phyloP scores from a whole-genome alignment of 2,113 vertebrate species.

The Bufo bufo region DNA sequence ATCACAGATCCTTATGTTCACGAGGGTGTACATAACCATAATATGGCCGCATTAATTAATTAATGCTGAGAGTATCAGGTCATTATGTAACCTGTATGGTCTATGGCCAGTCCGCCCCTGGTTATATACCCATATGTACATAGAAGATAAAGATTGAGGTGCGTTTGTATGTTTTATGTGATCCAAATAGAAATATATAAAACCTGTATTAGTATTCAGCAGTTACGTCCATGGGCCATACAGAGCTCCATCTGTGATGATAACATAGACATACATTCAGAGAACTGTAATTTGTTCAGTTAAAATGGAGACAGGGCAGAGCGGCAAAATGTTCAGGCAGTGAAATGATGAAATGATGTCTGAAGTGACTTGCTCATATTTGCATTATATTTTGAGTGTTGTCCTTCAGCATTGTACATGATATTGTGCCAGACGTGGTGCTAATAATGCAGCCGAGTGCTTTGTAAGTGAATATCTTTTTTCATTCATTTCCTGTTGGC shows the following conservation, averaged over 20 bases:
- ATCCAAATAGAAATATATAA: no score
- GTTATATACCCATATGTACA: no score
- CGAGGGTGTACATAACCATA: no score
- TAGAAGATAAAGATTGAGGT: no score
- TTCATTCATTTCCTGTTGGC: background rate
- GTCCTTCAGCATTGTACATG: background rate
- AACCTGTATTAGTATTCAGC: no score
- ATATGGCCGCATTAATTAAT: no score
- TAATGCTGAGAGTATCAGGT: no score
- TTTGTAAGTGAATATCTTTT: background rate
- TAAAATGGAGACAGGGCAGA: background rate
- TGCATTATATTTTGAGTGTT: background rate
- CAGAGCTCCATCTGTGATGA: background rate
- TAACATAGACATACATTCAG: background rate
- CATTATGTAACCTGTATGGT: no score
- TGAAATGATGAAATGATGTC: background rate
- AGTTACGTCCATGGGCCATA: background rate
- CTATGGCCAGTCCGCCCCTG: no score
- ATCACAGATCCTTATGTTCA: no score
- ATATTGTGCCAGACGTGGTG: background rate
- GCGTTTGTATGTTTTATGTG: no score
- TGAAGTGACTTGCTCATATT: background rate
- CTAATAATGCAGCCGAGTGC: background rate
- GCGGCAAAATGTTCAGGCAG: background rate
- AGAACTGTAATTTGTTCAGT: background rate